These are phyloP conservation scores for Drosophila micromelanica DNA, from an alignment of 1,140 invertebrate genomes.

Conservation along the genomic window DNA sequence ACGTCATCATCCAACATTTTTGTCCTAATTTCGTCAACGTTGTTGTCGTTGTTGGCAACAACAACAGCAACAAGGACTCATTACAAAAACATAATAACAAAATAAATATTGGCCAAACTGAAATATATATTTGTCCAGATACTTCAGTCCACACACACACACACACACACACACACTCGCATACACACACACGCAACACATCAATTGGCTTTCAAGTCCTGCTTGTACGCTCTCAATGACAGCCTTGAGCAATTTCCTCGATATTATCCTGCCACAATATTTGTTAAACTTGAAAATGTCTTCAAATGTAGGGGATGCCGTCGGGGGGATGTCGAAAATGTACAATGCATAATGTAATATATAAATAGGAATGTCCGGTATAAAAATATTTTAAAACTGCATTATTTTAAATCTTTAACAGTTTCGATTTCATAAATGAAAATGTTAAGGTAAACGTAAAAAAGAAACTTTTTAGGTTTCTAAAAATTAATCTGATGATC, in stretches of 20 bases:
- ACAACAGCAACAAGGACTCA: conserved; percentile 63
- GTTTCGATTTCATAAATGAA: too few species aligned
- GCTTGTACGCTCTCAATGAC: conserved; percentile 9
- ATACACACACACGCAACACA: background rate
- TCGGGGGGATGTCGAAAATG: too few species aligned
- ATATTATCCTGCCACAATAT: conserved; percentile 22
- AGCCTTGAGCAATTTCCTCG: conserved; percentile 7
- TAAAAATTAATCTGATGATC: too few species aligned
- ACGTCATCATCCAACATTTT: conserved; percentile 66
- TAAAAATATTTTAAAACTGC: too few species aligned
- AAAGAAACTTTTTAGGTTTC: too few species aligned
- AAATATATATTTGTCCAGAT: conserved; percentile 21
- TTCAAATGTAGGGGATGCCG: too few species aligned
- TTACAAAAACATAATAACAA: conserved; percentile 82
- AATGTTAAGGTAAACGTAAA: too few species aligned
- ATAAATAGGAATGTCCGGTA: too few species aligned
- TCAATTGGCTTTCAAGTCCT: conserved; percentile 30
- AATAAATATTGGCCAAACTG: conserved; percentile 68
- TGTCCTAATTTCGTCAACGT: conserved; percentile 51
- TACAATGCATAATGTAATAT: too few species aligned
- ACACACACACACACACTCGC: background rate
- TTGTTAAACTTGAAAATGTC: conserved; percentile 18
- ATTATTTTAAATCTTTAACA: too few species aligned
- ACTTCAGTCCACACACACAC: conserved; percentile 17
- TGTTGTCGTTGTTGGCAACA: conserved; percentile 12